phyloP scores from a whole-genome alignment of 2,888 invertebrate species.

The Lacanobia wlatinum region DNA sequence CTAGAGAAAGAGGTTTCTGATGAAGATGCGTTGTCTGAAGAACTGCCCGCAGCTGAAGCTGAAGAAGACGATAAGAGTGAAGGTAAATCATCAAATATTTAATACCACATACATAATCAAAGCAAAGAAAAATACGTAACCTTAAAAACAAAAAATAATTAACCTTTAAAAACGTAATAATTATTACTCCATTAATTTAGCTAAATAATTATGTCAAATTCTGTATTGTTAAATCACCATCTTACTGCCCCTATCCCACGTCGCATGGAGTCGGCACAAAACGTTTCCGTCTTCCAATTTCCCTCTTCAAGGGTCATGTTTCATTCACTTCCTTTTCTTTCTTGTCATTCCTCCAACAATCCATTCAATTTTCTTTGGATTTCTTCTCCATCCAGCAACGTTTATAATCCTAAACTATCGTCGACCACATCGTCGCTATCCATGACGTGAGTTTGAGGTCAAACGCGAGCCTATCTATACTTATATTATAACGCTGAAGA shows the following conservation, averaged over 20 bases:
- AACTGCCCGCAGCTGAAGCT: constrained; percentile 65
- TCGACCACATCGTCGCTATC: too few species aligned
- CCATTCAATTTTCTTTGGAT: neutral
- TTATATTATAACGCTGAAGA: too few species aligned
- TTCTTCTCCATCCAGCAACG: neutral
- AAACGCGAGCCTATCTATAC: too few species aligned
- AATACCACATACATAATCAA: neutral
- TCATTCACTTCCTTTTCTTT: neutral
- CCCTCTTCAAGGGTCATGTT: neutral
- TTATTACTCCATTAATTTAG: neutral
- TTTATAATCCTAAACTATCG: too few species aligned
- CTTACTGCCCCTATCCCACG: too few species aligned
- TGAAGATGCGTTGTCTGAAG: constrained; percentile 75
- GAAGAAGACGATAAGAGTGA: constrained; percentile 69
- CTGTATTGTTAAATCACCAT: too few species aligned
- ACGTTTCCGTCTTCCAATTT: too few species aligned
- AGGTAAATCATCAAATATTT: constrained; percentile 46
- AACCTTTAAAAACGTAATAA: neutral
- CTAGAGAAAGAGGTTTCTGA: constrained; percentile 83
- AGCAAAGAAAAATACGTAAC: neutral
- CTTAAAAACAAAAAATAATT: too few species aligned
- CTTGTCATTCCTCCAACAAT: neutral
- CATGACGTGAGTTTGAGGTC: too few species aligned
- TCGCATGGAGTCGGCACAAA: too few species aligned
- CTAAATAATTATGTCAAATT: neutral